phyloP scores from a whole-genome alignment of 2,888 invertebrate genomes.

The Mesopsocus fuscifrons region DNA sequence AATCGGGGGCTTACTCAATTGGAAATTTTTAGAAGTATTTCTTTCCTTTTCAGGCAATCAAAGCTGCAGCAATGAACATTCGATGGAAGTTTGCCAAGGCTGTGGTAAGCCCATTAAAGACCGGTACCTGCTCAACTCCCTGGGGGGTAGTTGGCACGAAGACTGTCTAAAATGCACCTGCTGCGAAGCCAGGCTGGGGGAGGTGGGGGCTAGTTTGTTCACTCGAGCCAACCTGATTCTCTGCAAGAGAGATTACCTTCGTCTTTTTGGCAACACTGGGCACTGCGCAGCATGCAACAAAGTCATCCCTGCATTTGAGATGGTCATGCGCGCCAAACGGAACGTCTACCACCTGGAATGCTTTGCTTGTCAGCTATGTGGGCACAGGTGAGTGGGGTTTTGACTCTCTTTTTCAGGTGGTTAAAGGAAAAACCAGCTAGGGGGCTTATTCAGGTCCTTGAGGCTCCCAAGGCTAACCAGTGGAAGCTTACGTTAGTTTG shows the following conservation, averaged over 20 bases:
- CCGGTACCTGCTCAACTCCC: constrained; percentile 4
- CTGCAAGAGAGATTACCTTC: constrained; percentile 4
- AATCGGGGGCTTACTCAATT: no score
- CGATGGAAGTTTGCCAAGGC: constrained; percentile 7
- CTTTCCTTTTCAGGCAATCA: no score
- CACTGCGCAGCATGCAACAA: constrained; percentile 7
- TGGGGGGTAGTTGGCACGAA: constrained; percentile 4
- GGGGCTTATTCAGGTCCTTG: no score
- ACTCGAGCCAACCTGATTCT: constrained; percentile 9
- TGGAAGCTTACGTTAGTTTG: no score
- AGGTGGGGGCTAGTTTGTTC: constrained; percentile 5
- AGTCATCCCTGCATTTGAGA: constrained; percentile 4
- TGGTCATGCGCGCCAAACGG: constrained; percentile 8
- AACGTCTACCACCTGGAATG: constrained; percentile 9
- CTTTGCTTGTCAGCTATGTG: constrained; percentile 6
- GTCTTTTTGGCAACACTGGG: constrained; percentile 7
- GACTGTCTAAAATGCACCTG: constrained; percentile 9
- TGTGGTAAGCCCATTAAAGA: constrained; percentile 5
- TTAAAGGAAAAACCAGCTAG: no score
- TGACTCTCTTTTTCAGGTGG: no score
- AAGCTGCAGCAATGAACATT: no score
- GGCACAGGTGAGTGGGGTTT: constrained; percentile 1
- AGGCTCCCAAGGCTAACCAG: no score
- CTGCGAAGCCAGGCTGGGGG: constrained; percentile 8
- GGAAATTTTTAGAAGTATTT: no score